Percentiles rank a stretch among this genome's conserved stretches.
These are phyloP conservation scores for Microctenopoma steveboyesi DNA, from an alignment of 2,797 vertebrate genomes.

Conservation along the genomic window DNA sequence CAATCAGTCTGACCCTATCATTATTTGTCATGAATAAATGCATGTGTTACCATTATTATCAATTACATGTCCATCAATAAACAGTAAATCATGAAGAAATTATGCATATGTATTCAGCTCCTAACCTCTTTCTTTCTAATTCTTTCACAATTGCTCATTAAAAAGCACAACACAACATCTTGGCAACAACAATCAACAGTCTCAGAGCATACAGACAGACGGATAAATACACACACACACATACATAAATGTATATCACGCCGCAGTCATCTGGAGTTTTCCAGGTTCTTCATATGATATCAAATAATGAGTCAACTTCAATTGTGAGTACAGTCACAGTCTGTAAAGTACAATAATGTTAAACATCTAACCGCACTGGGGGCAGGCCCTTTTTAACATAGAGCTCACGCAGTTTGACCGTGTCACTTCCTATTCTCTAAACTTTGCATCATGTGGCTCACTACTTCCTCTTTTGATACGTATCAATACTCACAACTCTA, in stretches of 20 bases:
- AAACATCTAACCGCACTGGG: slow-evolving; percentile 28
- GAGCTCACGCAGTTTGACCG: slow-evolving; percentile 20
- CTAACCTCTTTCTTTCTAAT: slow-evolving; percentile 7
- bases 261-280: slow-evolving; percentile 42
- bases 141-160: slow-evolving; percentile 33
- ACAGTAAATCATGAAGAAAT: slow-evolving; percentile 47
- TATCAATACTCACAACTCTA: slow-evolving; percentile 37
- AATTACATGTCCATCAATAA: slow-evolving; percentile 53
- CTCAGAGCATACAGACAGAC: neutral
- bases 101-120: slow-evolving; percentile 58
- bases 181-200: slow-evolving; percentile 5
- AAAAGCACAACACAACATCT: slow-evolving; percentile 26
- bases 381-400: slow-evolving; percentile 35
- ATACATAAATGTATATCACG: neutral
- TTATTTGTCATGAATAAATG: slow-evolving; percentile 73
- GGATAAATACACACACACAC: slow-evolving; percentile 1
- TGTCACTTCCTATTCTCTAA: slow-evolving; percentile 70
- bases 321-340: slow-evolving; percentile 9
- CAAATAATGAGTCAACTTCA: slow-evolving; percentile 9
- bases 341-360: neutral
- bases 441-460: slow-evolving; percentile 52
- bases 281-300: slow-evolving; percentile 35
- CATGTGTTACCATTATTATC: slow-evolving; percentile 62
- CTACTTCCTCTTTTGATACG: slow-evolving; percentile 72
- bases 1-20: slow-evolving; percentile 63